These are phyloP conservation scores for Anaspis maculata DNA, from an alignment of 2,888 invertebrate genomes.

Conservation along the genomic window DNA sequence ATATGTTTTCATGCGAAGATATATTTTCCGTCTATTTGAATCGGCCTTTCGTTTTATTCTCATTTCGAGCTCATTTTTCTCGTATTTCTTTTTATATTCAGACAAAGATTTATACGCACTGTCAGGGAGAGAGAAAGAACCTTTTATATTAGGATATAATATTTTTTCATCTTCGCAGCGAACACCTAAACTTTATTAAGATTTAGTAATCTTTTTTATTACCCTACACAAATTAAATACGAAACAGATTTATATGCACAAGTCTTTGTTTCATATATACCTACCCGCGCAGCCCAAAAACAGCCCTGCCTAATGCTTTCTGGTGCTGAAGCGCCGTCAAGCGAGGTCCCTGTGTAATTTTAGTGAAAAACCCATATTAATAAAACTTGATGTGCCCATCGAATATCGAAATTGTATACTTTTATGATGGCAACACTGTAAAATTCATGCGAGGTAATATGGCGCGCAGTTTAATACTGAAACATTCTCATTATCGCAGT, in stretches of 20 bases:
- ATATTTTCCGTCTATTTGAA: conserved; percentile 41
- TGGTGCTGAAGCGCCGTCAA: too few relatives aligned
- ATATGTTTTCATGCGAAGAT: conserved; percentile 36
- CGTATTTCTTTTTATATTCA: conserved; percentile 41
- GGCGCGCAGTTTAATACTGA: conserved; percentile 15
- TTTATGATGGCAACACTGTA: conserved; percentile 31
- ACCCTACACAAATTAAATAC: conserved; percentile 11
- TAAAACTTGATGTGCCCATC: conserved; percentile 7
- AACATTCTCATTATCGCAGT: conserved; percentile 18
- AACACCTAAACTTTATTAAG: conserved; percentile 34
- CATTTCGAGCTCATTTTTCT: conserved; percentile 43
- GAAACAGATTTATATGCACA: conserved; percentile 12
- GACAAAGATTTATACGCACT: conserved; percentile 42
- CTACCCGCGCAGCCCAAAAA: too few relatives aligned
- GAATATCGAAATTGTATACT: conserved; percentile 28
- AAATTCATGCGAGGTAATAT: conserved; percentile 23
- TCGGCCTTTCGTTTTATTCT: conserved; percentile 40
- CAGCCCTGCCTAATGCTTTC: too few relatives aligned
- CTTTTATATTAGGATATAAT: conserved; percentile 43
- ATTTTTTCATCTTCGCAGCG: conserved; percentile 36
- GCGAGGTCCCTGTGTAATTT: too few relatives aligned
- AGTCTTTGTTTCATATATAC: neutral
- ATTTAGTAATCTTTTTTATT: conserved; percentile 31
- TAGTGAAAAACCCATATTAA: conserved; percentile 12
- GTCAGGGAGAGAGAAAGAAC: conserved; percentile 37